Evolutionary conservation across 2,113 vertebrate species (phyloP), one percentile per base, ranked within the genome.

Genomic region (Corythornis cristatus): DNA sequence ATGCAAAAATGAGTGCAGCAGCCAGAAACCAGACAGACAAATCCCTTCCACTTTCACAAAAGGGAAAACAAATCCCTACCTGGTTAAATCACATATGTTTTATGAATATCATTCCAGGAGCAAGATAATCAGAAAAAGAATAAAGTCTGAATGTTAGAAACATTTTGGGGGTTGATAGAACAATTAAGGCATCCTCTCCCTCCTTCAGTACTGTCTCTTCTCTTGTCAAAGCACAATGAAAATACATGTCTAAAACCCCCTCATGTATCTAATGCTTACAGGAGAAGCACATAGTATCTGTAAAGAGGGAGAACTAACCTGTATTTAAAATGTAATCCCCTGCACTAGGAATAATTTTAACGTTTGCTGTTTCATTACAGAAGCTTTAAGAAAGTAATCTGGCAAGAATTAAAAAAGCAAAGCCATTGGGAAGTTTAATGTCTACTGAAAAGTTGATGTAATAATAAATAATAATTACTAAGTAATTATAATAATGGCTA

Each of bases 321-420:
- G 74, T 46, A 87, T 45, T 78, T 81, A 90, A 88, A 82, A 86
- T 28, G 40, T 17, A 88, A 76, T 94, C 57, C 90, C 75, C 86
- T 72, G 11, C 6, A 94, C 83, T 87, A 94, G 93, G 88, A 96
- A 42, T 86, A 92, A 95, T 51, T 94, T 91, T 57, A 78, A 78
- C 73, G 37, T 54, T 94, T 83, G 54, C 81, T 93, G 33, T 79
- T 97, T 95, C 90, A 96, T 83, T 72, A 80, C 65, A 78, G 51
- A 88, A 93, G 73, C 67, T 88, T 88, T 37, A 95, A 64, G 48
- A 84, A 90, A 81, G 70, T 76, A 77, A 90, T 54, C 72, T 90
- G 83, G 17, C 26, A 90, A 93, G 80, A 83, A 66, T 25, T 25
- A 81, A 84, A 95, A 95, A 77, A 26, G 71, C 51, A 88, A 83